phyloP scores from a whole-genome alignment of 2,797 vertebrate genomes.

The Cyclopterus lumpus region DNA sequence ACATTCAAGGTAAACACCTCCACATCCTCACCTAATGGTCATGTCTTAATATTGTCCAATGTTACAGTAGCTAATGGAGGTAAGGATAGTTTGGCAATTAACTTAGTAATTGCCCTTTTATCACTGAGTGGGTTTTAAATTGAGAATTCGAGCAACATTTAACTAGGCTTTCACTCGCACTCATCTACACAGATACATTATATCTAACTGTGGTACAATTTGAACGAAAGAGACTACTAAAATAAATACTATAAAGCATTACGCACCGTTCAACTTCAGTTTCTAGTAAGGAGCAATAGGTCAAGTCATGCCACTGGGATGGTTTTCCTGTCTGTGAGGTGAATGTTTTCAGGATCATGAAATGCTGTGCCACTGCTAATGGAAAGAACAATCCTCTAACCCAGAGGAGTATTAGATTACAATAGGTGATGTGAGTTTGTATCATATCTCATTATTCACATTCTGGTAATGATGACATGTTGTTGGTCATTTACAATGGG shows the following conservation, averaged over 20 bases:
- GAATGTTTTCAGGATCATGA: constrained; percentile 58
- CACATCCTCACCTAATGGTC: constrained; percentile 23
- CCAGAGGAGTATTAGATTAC: constrained; percentile 52
- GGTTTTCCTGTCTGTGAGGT: constrained; percentile 45
- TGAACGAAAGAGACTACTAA: constrained; percentile 70
- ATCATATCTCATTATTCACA: constrained; percentile 68
- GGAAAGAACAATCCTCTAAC: constrained; percentile 47
- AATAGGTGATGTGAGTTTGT: constrained; percentile 47
- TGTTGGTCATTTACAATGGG: constrained; percentile 72
- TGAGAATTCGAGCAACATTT: constrained; percentile 42
- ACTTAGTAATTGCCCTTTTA: constrained; percentile 27
- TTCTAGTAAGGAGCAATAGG: constrained; percentile 62
- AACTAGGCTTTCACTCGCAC: constrained; percentile 59
- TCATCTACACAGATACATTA: constrained; percentile 75
- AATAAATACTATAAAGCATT: constrained; percentile 77
- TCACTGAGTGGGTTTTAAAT: constrained; percentile 49
- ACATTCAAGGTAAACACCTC: constrained; percentile 52
- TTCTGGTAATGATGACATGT: constrained; percentile 64
- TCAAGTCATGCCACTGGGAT: constrained; percentile 77
- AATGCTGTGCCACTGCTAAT: constrained; percentile 56
- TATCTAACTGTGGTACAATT: constrained; percentile 73
- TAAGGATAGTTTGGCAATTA: constrained; percentile 27
- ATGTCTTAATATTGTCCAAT: constrained; percentile 25
- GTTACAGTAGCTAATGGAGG: constrained; percentile 45
- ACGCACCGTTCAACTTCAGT: constrained; percentile 70